Evolutionary conservation across 1,140 invertebrate genomes (phyloP), one percentile per base, ranked within the genome.

Genomic region (Rhizoglyphus robini): DNA sequence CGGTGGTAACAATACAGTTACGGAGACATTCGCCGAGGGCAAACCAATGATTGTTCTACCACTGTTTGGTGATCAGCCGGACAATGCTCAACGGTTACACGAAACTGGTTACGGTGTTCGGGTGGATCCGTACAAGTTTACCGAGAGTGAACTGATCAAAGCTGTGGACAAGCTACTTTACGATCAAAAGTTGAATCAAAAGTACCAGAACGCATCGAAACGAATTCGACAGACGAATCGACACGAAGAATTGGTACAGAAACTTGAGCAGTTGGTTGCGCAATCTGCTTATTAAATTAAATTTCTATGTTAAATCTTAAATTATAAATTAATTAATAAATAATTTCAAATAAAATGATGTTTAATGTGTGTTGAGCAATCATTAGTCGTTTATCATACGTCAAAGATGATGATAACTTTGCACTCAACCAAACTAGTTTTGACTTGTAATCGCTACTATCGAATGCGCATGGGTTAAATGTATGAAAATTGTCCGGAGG

Each of bases 31-130:
- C 1, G 18, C 15, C n/a, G 30, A 38, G 25, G 65, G 65, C 1
- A 48, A 49, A 47, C 57, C 57, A 11, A 62, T 62, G 54, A 66
- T 66, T 31, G 65, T 66, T 4, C 29, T 66, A 25, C 57, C 57
- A 8, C 34, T 66, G 13, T 66, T 66, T 66, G 61, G 2, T 46
- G 65, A 66, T 65, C 65, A 66, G 46, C 41, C 32, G 18, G 61
- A 63, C 32, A 67, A 67, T 29, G 66, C 65, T 51, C 59, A 62
- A 32, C 30, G 65, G 20, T 30, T 62, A 20, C 18, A 51, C 31
- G 65, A 67, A 13, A 54, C 31, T 23, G 54, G 54, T 18, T 38
- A 36, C 31, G 65, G 65, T 4, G 58, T 27, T 11, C n/a, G 47
- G 5, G 49, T 67, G 11, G 13, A 36, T 27, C 46, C 61, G 31